A percentile compares a stretch with the other conserved stretches of the same genome.
phyloP scores from a whole-genome alignment of 2,888 invertebrate genomes.

The Dyspetes luteomarginatus region DNA sequence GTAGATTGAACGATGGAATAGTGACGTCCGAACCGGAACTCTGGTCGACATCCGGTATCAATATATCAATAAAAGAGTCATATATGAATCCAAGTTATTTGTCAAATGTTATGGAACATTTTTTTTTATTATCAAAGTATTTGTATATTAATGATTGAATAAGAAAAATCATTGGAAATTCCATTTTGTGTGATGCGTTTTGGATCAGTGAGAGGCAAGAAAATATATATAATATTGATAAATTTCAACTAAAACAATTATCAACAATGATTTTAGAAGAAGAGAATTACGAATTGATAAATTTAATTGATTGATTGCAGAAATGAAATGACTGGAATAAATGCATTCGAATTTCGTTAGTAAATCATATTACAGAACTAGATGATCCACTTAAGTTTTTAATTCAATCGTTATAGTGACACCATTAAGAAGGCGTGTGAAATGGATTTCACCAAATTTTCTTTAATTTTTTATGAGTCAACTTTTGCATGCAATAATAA shows the following conservation, averaged over 20 bases:
- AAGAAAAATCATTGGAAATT: not conserved
- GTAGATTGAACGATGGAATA: not conserved
- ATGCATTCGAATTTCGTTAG: too few species aligned
- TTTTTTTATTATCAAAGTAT: not conserved
- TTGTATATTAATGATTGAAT: not conserved
- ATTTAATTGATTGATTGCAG: too few species aligned
- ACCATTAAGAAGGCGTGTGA: too few species aligned
- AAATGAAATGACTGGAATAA: too few species aligned
- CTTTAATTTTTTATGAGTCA: too few species aligned
- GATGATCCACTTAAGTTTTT: too few species aligned
- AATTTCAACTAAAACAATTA: not conserved
- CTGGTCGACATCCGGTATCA: not conserved
- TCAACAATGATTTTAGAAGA: too few species aligned
- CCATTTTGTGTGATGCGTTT: not conserved
- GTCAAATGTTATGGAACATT: not conserved
- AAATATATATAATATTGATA: not conserved
- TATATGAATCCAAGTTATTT: not conserved
- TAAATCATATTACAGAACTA: too few species aligned
- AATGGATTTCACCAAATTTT: too few species aligned
- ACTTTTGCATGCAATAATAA: too few species aligned
- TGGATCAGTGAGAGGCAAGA: not conserved
- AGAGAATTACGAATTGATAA: too few species aligned
- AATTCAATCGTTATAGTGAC: too few species aligned
- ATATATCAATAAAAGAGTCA: constrained; percentile 9
- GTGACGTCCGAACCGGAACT: not conserved